A percentile compares a stretch with the other conserved stretches of the same genome.
Conservation (phyloP, 92 coral and sea anemone species). For the Metridium senile region DNA sequence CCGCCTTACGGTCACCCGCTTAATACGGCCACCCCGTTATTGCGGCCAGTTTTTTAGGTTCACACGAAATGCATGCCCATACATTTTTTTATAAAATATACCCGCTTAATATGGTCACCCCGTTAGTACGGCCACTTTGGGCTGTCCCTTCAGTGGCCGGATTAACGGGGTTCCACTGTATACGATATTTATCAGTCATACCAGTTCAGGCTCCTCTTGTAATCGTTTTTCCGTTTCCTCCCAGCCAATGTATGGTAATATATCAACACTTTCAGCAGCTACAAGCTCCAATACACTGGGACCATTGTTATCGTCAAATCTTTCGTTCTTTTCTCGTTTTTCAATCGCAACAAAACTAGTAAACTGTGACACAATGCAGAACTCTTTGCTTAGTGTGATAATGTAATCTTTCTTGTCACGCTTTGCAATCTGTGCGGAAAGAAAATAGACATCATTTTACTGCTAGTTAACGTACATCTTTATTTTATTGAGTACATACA, state of each 20-base stretch:
- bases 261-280: slow-evolving; percentile 71
- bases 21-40: too few relatives aligned
- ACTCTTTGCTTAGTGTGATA: slow-evolving; percentile 81
- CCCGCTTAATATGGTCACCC: too few relatives aligned
- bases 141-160: too few relatives aligned
- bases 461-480: too few relatives aligned
- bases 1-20: too few relatives aligned
- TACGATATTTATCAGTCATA: too few relatives aligned
- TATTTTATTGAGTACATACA: too few relatives aligned
- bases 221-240: slow-evolving; percentile 22
- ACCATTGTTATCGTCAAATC: slow-evolving; percentile 57
- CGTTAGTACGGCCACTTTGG: too few relatives aligned
- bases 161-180: too few relatives aligned
- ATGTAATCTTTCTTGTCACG: slow-evolving; percentile 81
- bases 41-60: too few relatives aligned
- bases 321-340: slow-evolving; percentile 90
- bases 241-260: slow-evolving; percentile 86
- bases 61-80: too few relatives aligned
- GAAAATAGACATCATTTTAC: not conserved
- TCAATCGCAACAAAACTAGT: slow-evolving; percentile 98
- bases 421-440: slow-evolving; percentile 67
- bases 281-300: slow-evolving; percentile 78
- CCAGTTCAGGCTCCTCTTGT: not conserved
- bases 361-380: slow-evolving; percentile 88
- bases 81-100: too few relatives aligned